phyloP scores from a whole-genome alignment of 2,797 vertebrate genomes.

The Schizopygopsis malacanthus region DNA sequence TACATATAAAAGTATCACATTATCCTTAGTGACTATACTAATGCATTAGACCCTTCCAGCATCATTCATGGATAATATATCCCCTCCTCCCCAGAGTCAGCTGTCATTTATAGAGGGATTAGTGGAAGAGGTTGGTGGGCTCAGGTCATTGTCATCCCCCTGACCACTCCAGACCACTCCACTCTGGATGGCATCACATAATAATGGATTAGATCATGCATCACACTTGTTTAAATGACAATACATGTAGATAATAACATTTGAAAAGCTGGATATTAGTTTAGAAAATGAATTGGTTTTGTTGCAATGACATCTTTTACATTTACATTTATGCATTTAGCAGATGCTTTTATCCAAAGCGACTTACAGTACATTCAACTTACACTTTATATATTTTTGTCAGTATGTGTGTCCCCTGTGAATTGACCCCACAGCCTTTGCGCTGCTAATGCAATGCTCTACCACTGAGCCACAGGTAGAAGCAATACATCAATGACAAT shows the following conservation, averaged over 20 bases:
- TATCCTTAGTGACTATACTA: constrained; percentile 6
- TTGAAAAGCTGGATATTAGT: not conserved
- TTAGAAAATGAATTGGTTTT: not conserved
- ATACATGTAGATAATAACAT: constrained; percentile 9
- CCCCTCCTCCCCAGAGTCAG: not conserved
- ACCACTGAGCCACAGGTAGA: not conserved
- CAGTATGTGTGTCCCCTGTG: too few species aligned
- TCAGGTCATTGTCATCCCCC: constrained; percentile 20
- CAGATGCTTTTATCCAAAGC: too few species aligned
- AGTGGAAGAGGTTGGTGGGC: constrained; percentile 26
- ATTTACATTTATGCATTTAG: too few species aligned
- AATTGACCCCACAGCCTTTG: too few species aligned
- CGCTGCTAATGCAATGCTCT: too few species aligned
- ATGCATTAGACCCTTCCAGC: constrained; percentile 14
- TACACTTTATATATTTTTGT: too few species aligned
- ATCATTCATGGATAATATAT: not conserved
- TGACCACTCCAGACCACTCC: not conserved
- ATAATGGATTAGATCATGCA: not conserved
- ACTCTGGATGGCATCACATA: not conserved
- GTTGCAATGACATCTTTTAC: not conserved
- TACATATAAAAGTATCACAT: constrained; percentile 22
- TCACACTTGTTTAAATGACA: constrained; percentile 2
- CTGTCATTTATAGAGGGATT: constrained; percentile 37
- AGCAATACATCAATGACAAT: not conserved
- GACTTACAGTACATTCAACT: too few species aligned